Conservation (phyloP, 2,888 invertebrate species). For the Hemaris fuciformis region DNA sequence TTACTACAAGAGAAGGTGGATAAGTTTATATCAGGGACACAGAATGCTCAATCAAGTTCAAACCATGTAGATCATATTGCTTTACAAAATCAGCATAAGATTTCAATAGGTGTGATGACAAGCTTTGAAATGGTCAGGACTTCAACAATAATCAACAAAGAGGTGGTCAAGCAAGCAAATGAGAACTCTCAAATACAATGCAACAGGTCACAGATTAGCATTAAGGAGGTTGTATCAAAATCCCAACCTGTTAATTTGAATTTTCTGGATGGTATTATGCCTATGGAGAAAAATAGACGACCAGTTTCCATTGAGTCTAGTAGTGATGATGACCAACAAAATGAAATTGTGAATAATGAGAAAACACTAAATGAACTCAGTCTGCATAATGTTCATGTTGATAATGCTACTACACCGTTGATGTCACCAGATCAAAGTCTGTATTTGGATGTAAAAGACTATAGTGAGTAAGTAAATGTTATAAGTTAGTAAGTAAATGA, state of each 20-base stretch:
- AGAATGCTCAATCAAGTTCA: constrained; percentile 40
- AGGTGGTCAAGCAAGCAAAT: constrained; percentile 52
- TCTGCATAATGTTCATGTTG: constrained; percentile 70
- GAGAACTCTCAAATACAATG: constrained; percentile 69
- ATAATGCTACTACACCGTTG: constrained; percentile 70
- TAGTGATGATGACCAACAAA: constrained; percentile 17
- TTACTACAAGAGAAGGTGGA: constrained; percentile 84
- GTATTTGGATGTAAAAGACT: constrained; percentile 73
- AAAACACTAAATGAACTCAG: constrained; percentile 73
- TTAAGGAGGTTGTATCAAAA: constrained; percentile 63
- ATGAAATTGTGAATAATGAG: constrained; percentile 50
- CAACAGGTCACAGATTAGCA: constrained; percentile 68
- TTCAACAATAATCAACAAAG: constrained; percentile 72
- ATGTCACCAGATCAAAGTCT: constrained; percentile 73
- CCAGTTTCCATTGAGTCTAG: constrained; percentile 4
- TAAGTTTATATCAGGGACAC: constrained; percentile 64
- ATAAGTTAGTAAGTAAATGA: not conserved
- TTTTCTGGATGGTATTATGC: constrained; percentile 71
- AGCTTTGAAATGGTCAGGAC: constrained; percentile 84
- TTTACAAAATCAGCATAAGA: constrained; percentile 72
- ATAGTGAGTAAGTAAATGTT: constrained; percentile 65
- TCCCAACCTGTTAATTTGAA: constrained; percentile 56
- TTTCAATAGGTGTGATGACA: constrained; percentile 87
- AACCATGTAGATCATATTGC: constrained; percentile 56
- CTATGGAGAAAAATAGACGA: constrained; percentile 35